Base-by-base conservation (phyloP, 2,888 invertebrate species). In the Urechis unicinctus region DNA sequence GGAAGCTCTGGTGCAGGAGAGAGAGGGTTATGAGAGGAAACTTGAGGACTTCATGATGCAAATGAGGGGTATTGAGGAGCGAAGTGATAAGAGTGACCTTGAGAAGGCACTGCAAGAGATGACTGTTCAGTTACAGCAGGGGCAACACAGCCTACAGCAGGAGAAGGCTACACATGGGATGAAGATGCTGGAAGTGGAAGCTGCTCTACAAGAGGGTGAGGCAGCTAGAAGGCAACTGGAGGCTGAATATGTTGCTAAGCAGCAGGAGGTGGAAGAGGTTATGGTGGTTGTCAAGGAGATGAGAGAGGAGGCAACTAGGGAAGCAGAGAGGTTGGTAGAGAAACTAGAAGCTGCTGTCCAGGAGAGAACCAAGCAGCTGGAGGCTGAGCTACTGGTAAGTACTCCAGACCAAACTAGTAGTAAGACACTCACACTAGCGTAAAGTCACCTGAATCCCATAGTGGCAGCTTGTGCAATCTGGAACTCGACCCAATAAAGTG, bases 181-280 rank as follows among this genome's bases (percentile, higher is more conserved):
- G n/a, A 21, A 6, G n/a, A 9, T 51, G 9, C 41, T 30, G 49
- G 4, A 49, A 43, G 24, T 51, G 28, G 22, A 47, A 53, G 31
- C 52, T 31, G n/a, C 29, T 46, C 9, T 29, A 28, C n/a, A 4
- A 26, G 22, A 26, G 17, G 30, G 50, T 21, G 5, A 21, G n/a
- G 6, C 24, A 28, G 28, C 26, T 6, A 26, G 24, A 26, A 26
- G 6, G 28, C 9, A 9, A 6, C 24, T n/a, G 13, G 47, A 42
- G 30, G 25, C 24, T n/a, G 45, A 22, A 21, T 21, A 3, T 9
- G 42, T 13, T 21, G 21, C 56, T 3, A 66, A 67, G 43, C 61
- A 63, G 26, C 50, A 50, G 5, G 21, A 59, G 26, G 29, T 63
- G 44, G 56, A 57, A 49, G 59, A 59, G 29, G 6, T 57, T 53